phyloP scores from a whole-genome alignment of 2,113 vertebrate species.

The Stigmatopora argus region DNA sequence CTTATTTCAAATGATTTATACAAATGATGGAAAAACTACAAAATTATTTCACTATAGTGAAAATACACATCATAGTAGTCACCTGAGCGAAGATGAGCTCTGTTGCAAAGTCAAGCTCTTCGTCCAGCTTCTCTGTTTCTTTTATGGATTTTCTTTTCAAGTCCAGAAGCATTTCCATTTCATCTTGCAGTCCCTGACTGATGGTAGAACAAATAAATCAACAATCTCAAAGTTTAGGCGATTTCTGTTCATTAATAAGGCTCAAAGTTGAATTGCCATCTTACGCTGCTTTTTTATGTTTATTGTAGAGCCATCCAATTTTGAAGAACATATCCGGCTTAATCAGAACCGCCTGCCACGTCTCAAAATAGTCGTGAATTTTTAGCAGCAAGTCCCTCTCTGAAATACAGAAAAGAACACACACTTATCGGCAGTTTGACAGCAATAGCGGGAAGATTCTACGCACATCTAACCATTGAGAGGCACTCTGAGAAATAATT shows the following conservation, averaged over 20 bases:
- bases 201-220: conserved; percentile 20
- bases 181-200: conserved; percentile 85
- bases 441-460: not conserved
- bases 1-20: too few species aligned
- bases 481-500: conserved; percentile 82
- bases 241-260: not conserved
- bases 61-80: too few species aligned
- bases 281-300: conserved; percentile 83
- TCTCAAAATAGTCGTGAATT: conserved; percentile 89
- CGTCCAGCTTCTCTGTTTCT: conserved; percentile 81
- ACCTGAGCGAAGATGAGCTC: conserved; percentile 94
- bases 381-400: conserved; percentile 81
- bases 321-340: conserved; percentile 92
- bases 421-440: not conserved
- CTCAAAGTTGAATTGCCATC: conserved; percentile 39
- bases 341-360: conserved; percentile 90
- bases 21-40: too few species aligned
- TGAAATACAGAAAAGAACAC: conserved; percentile 46
- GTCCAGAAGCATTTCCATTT: conserved; percentile 78
- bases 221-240: not conserved
- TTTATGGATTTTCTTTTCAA: conserved; percentile 77
- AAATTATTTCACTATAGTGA: too few species aligned
- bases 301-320: conserved; percentile 84
- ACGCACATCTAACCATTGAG: conserved; percentile 76
- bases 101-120: conserved; percentile 85